Conservation (phyloP, 2,888 invertebrate species). For the Melitaea athalia region DNA sequence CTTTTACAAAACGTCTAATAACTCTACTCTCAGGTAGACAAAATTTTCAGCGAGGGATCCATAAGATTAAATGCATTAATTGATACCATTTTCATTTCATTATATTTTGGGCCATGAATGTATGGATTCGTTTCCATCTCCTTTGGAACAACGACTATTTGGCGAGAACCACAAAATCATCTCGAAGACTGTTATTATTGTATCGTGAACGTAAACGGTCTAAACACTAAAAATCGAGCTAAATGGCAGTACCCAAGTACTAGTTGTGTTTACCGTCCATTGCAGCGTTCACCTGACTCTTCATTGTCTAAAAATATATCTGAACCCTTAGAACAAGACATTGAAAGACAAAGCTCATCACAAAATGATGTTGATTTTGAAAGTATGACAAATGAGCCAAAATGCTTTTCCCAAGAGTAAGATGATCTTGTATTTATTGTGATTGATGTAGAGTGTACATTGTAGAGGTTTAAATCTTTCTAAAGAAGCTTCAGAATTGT, state of each 20-base stretch:
- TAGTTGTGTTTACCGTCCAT: not conserved
- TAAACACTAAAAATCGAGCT: slow-evolving; percentile 26
- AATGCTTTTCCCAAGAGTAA: slow-evolving; percentile 18
- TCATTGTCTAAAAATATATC: slow-evolving; percentile 10
- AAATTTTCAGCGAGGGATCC: too few relatives aligned
- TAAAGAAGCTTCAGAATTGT: slow-evolving; percentile 6
- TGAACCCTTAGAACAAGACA: slow-evolving; percentile 18
- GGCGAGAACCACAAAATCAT: slow-evolving; percentile 28
- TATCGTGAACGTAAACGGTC: slow-evolving; percentile 24
- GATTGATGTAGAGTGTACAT: too few relatives aligned
- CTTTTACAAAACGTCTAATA: too few relatives aligned
- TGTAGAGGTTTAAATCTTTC: slow-evolving; percentile 10
- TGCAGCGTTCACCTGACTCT: not conserved
- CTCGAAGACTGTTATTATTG: slow-evolving; percentile 28
- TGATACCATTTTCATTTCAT: too few relatives aligned
- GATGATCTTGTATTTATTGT: too few relatives aligned
- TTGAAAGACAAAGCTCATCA: slow-evolving; percentile 17
- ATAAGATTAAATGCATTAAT: too few relatives aligned
- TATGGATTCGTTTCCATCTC: too few relatives aligned
- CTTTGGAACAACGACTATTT: slow-evolving; percentile 31
- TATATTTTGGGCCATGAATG: too few relatives aligned
- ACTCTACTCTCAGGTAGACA: too few relatives aligned
- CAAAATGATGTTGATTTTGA: slow-evolving; percentile 25
- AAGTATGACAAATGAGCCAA: slow-evolving; percentile 16
- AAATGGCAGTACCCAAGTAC: slow-evolving; percentile 28